Percentiles rank a stretch among this genome's conserved stretches.
Evolutionary conservation across 1,140 invertebrate species (phyloP).

Genomic region (Brachionus paranguensis): DNA sequence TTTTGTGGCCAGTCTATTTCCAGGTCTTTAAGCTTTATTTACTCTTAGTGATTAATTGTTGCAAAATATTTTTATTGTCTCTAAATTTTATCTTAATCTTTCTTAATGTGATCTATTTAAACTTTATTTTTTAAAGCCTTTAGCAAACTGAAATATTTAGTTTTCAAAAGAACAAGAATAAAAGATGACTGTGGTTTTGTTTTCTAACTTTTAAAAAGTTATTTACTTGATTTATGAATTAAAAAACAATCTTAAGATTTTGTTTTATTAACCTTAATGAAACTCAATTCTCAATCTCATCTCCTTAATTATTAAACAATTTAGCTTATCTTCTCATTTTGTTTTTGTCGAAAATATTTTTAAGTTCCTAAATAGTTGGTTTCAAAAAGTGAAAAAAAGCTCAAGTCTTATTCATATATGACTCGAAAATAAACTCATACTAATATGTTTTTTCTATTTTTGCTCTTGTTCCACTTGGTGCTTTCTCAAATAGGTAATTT

Average conservation of each 20-base stretch:
- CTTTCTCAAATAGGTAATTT: neutral
- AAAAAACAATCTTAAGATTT: conserved; percentile 17
- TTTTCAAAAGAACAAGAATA: neutral
- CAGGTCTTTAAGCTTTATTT: neutral
- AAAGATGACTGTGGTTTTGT: conserved; percentile 11
- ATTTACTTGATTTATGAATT: conserved; percentile 31
- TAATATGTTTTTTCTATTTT: neutral
- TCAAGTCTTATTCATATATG: neutral
- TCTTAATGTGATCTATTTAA: conserved; percentile 26
- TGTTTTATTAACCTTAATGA: neutral
- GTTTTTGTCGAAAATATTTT: neutral
- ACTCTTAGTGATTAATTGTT: neutral
- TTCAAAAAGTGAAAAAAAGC: neutral
- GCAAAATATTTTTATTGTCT: conserved; percentile 1
- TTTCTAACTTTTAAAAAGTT: neutral
- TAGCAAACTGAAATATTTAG: neutral
- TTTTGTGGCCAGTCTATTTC: neutral
- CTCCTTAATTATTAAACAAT: conserved; percentile 13
- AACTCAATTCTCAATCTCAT: conserved; percentile 9
- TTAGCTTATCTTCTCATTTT: neutral
- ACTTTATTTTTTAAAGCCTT: neutral
- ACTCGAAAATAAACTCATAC: neutral
- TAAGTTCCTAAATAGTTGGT: neutral
- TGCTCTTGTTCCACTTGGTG: neutral
- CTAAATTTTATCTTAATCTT: neutral